A percentile compares a stretch with the other conserved stretches of the same genome.
Conservation (phyloP, 1,140 invertebrate genomes). For the Leptinotarsa lineolata region DNA sequence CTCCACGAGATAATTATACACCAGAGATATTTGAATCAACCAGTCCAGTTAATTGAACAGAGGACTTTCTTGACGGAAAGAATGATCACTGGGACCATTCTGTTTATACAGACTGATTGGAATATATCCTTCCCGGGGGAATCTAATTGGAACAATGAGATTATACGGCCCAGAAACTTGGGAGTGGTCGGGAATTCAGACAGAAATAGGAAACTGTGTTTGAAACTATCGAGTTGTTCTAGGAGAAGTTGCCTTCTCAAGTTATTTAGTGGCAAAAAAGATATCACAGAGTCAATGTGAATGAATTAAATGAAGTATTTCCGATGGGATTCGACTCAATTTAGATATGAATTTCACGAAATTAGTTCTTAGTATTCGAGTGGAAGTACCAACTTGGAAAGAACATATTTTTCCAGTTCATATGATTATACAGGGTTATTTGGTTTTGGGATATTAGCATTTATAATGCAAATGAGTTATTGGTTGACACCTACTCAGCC, state of each 20-base stretch:
- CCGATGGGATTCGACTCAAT: no score
- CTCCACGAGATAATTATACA: not conserved
- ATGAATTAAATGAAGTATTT: no score
- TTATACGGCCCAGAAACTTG: not conserved
- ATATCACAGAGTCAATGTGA: no score
- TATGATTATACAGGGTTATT: no score
- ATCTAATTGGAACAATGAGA: not conserved
- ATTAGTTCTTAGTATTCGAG: no score
- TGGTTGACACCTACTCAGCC: no score
- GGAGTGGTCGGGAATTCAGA: not conserved
- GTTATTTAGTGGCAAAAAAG: not conserved
- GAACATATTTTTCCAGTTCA: no score
- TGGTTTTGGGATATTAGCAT: no score
- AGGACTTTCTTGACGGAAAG: not conserved
- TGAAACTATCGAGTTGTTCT: not conserved
- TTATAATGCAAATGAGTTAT: no score
- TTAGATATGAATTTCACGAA: no score
- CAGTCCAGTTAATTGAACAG: not conserved
- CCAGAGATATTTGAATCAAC: not conserved
- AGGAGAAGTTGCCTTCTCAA: not conserved
- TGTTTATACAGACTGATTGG: not conserved
- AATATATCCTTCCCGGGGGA: conserved; percentile 5
- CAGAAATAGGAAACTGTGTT: no score
- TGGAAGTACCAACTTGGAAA: no score
- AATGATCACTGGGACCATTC: not conserved